phyloP scores from a whole-genome alignment of 2,797 vertebrate species.

The Clarias fuscus region DNA sequence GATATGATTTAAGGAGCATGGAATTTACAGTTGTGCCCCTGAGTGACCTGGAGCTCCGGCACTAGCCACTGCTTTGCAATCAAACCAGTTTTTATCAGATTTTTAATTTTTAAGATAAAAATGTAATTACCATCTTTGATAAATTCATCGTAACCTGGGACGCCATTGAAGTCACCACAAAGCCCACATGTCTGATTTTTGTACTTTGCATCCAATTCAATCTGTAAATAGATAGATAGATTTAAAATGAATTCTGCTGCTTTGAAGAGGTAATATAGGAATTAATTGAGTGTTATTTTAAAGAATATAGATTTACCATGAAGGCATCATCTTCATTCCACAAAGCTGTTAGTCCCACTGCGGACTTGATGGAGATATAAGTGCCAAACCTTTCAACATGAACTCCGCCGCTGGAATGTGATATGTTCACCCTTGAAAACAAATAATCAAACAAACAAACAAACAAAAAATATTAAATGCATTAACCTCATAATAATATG shows the following conservation, averaged over 20 bases:
- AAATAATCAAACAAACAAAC: background rate
- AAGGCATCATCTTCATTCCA: slow-evolving; percentile 85
- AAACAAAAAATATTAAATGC: background rate
- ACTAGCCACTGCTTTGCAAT: background rate
- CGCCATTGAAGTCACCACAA: slow-evolving; percentile 82
- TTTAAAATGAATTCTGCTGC: background rate
- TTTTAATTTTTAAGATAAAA: background rate
- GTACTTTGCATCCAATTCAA: slow-evolving; percentile 78
- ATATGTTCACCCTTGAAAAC: slow-evolving; percentile 70
- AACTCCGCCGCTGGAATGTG: slow-evolving; percentile 66
- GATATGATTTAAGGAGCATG: too few relatives aligned
- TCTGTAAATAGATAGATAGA: slow-evolving; percentile 60
- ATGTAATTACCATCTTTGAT: slow-evolving; percentile 61
- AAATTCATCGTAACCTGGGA: slow-evolving; percentile 62
- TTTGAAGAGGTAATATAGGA: background rate
- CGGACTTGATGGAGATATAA: slow-evolving; percentile 72
- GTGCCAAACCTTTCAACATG: slow-evolving; percentile 66
- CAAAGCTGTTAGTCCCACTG: slow-evolving; percentile 71
- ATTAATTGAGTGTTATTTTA: background rate
- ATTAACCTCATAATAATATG: background rate
- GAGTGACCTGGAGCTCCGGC: background rate
- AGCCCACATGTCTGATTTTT: slow-evolving; percentile 79
- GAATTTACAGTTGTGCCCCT: too few relatives aligned
- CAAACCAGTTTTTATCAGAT: background rate
- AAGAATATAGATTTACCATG: slow-evolving; percentile 66